Base-by-base conservation (phyloP, 92 coral and sea anemone species). In the Porites evermanni region DNA sequence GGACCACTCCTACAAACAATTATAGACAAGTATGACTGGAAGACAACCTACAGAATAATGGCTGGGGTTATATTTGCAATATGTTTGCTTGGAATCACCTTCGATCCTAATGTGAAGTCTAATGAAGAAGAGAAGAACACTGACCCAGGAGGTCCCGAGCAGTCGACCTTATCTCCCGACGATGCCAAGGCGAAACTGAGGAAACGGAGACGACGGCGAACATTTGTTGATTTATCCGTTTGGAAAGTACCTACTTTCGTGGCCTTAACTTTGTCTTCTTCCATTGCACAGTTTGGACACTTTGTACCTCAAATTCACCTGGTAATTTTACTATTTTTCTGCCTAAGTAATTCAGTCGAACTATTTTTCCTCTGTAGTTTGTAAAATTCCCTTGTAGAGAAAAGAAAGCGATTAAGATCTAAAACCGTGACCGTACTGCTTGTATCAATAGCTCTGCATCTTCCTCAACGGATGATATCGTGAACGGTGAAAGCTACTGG, bases 231-330 rank as follows among this genome's bases (percentile, higher is more conserved):
- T 52, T 81, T 85, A 21, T 83, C 92, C 1, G 79, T 89, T 53
- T 84, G 86, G 72, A 84, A 78, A 64, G 74, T 77, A 24, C 70
- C 81, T 18, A 80, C 75, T 4, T 77, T 84, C 32, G 89, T 84
- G 17, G 85, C 72, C 12, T 70, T 89, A 20, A 89, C 86, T 10
- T 7, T 79, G 10, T 78, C 89, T 21, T 38, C 81, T 0, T 50
- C 80, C 23, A 56, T 89, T 21, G 87, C 89, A 18, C 75, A 69
- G 75, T 89, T 89, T 79, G 89, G 89, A 13, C 84, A 89, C 44
- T 84, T 78, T 53, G 78, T 89, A 14, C 92, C 92, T 1, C 92
- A 84, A 52, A 86, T 89, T 50, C 92, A 89, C 61, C 70, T 89
- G 73, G 89, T 84, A 84, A 84, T 85, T 89, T 58, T 3, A 54